Conservation (phyloP, 2,113 vertebrate species). For the Tragelaphus imberbis region DNA sequence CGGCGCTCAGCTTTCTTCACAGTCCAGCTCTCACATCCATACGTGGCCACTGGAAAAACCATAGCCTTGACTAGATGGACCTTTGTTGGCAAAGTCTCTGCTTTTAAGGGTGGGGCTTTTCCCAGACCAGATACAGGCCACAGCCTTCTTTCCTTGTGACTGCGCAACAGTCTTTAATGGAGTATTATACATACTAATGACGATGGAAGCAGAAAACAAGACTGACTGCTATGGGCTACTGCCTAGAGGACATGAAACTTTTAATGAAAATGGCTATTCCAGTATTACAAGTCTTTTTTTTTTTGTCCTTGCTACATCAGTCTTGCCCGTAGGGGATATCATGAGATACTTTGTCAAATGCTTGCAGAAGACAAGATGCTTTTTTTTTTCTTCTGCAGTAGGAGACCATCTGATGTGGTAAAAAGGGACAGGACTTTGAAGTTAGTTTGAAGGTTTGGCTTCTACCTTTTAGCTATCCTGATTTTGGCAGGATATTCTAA, state of each 20-base stretch:
- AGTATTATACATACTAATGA: background rate
- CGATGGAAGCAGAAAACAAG: background rate
- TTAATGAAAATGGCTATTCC: background rate
- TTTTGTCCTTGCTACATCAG: background rate
- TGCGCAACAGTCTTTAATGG: background rate
- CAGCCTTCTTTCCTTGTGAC: background rate
- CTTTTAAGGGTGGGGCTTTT: background rate
- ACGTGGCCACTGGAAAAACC: no score
- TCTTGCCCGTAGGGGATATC: slow-evolving; percentile 6
- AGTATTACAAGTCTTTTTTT: background rate
- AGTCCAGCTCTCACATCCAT: no score
- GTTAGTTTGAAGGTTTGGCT: slow-evolving; percentile 15
- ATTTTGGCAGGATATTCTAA: background rate
- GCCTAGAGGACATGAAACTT: background rate
- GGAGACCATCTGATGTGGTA: background rate
- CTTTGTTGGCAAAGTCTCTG: no score
- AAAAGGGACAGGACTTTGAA: slow-evolving; percentile 28
- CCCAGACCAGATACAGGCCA: background rate
- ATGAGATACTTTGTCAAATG: slow-evolving; percentile 8
- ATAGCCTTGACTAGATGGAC: no score
- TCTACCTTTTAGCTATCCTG: background rate
- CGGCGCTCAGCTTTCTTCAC: no score
- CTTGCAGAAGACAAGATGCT: background rate
- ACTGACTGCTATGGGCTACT: background rate
- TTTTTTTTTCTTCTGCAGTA: slow-evolving; percentile 16